Evolutionary conservation across 2,797 vertebrate genomes (phyloP).

Genomic region (Coracias cyanogaster): DNA sequence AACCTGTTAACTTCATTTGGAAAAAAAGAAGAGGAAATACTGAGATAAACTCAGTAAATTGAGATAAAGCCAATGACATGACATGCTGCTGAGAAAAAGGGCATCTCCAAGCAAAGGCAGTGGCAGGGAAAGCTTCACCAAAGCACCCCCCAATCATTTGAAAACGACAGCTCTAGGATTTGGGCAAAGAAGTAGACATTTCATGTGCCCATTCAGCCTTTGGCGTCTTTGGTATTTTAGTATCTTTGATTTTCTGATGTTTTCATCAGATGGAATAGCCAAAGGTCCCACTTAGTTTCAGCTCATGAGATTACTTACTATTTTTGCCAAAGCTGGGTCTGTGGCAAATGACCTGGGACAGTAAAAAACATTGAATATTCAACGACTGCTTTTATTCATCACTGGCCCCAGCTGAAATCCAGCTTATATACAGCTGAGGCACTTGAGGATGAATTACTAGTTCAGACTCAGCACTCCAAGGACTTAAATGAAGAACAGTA

Average conservation of each 20-base stretch:
- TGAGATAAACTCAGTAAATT: neutral
- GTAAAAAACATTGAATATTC: neutral
- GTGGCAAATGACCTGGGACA: neutral
- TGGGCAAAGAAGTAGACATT: neutral
- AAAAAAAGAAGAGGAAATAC: neutral
- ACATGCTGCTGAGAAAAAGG: neutral
- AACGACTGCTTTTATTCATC: neutral
- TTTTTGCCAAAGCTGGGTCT: neutral
- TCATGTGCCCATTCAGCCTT: neutral
- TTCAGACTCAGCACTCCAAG: neutral
- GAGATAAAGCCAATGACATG: neutral
- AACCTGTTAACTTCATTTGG: neutral
- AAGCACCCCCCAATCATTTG: neutral
- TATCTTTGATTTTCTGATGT: neutral
- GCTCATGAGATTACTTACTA: neutral
- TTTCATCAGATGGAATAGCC: neutral
- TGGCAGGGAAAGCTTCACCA: neutral
- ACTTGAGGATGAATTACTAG: neutral
- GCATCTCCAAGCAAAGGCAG: neutral
- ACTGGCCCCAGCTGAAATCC: neutral
- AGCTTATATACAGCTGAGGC: neutral
- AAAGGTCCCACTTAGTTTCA: neutral
- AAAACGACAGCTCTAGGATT: neutral
- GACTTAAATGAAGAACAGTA: neutral
- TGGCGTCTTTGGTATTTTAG: neutral